Conservation (phyloP, 2,797 vertebrate genomes). For the Melanotaenia pygmaea region DNA sequence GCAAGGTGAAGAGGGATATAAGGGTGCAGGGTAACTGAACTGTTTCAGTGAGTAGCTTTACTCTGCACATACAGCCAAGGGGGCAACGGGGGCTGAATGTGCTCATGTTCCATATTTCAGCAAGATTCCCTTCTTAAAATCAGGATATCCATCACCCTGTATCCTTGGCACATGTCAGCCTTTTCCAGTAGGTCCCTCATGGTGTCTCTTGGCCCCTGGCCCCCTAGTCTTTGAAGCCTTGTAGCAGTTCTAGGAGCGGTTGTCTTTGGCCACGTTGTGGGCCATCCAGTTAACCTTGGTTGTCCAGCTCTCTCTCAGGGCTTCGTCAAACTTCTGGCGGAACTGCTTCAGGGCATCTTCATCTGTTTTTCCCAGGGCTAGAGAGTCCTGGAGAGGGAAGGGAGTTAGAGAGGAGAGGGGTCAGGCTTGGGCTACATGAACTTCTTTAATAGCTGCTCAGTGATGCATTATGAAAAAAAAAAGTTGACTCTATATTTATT, state of each 20-base stretch:
- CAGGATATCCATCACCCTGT: conserved; percentile 41
- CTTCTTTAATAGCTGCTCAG: neutral
- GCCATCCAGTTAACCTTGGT: conserved; percentile 99
- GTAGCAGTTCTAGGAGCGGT: conserved; percentile 87
- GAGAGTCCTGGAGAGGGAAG: conserved; percentile 87
- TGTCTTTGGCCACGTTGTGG: conserved; percentile 96
- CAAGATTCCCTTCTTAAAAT: conserved; percentile 80
- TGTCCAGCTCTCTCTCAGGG: conserved; percentile 97
- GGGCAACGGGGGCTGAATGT: conserved; percentile 2
- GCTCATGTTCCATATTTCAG: conserved; percentile 46
- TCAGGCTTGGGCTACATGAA: neutral
- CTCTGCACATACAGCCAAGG: conserved; percentile 17
- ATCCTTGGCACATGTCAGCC: conserved; percentile 30
- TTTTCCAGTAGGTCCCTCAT: conserved; percentile 12
- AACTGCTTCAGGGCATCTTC: conserved; percentile 98
- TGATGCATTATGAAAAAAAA: neutral
- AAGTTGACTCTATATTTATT: neutral
- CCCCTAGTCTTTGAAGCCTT: conserved; percentile 13
- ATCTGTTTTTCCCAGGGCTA: conserved; percentile 95
- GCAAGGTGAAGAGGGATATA: conserved; percentile 69
- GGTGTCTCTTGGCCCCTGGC: conserved; percentile 24
- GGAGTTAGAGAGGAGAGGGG: neutral
- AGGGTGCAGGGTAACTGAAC: conserved; percentile 15
- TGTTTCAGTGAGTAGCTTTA: conserved; percentile 5
- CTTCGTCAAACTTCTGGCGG: conserved; percentile 98